Base-by-base conservation (phyloP, 2,113 vertebrate species). In the Sinocyclocheilus anshuiensis region DNA sequence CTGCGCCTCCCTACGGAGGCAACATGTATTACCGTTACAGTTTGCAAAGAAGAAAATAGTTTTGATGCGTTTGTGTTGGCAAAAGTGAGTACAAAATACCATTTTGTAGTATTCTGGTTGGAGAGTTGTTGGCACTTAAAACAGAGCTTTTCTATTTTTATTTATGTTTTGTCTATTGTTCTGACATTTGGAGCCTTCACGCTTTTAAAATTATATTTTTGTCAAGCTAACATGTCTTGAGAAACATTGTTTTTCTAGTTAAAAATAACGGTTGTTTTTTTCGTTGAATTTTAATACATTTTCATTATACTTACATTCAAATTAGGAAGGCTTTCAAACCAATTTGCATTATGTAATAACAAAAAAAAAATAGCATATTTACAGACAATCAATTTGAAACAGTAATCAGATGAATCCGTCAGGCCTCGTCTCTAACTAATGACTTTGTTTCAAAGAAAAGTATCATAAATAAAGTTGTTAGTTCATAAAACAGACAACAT, bases 1-100 rank as follows among this genome's bases (percentile, higher is more conserved):
- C 77, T 84, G 57, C 61, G 82, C 48, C 85, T 13, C 79, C 85
- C 29, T 63, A 33, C 45, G 85, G 75, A 74, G 4, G 39, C 16
- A 20, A 36, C 7, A 1, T 18, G 18, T 22, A 12, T n/a, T 7
- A 53, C 59, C 18, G 29, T n/a, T 61, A 4, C 10, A 33, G 48
- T 36, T 24, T n/a, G 20, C 18, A 61, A 79, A 55, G 12, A 53
- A 13, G 24, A 24, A 50, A 26, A 50, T 48, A 15, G 4, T 16
- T 22, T 16, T 33, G 33, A 33, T 33, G n/a, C n/a, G n/a, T n/a
- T n/a, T n/a, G n/a, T n/a, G n/a, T n/a, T 24, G 20, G 1, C 71
- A 24, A 4, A 72, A 39, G 18, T 36, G 9, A 72, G 8, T 42
- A 5, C 9, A 72, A 71, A 33, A 8, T 33, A 7, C 65, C 4